phyloP scores from a whole-genome alignment of 2,888 invertebrate species.

The Cantharis rufa region DNA sequence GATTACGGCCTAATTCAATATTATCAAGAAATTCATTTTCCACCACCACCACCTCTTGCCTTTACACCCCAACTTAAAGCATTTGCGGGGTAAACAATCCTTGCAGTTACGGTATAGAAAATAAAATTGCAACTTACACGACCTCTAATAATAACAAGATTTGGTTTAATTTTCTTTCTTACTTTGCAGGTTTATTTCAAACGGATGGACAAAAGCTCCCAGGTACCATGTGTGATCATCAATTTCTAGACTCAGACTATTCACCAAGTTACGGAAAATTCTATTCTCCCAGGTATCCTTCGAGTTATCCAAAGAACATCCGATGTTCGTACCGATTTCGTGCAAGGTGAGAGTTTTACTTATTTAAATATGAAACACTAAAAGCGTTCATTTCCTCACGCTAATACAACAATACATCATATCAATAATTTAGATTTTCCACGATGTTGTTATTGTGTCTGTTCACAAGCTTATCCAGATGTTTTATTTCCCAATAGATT shows the following conservation, averaged over 20 bases:
- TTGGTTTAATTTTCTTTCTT: background rate
- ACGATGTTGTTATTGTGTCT: slow-evolving; percentile 12
- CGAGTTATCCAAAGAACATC: slow-evolving; percentile 90
- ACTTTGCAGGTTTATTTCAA: slow-evolving; percentile 74
- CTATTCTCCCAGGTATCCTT: slow-evolving; percentile 94
- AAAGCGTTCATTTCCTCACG: slow-evolving; percentile 6
- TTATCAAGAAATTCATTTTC: slow-evolving; percentile 12
- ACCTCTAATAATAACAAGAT: background rate
- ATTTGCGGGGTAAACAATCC: slow-evolving; percentile 1
- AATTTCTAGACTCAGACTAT: slow-evolving; percentile 76
- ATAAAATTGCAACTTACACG: background rate
- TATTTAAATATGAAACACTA: slow-evolving; percentile 17
- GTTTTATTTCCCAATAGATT: slow-evolving; percentile 19
- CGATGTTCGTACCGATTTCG: slow-evolving; percentile 88
- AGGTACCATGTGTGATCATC: slow-evolving; percentile 83
- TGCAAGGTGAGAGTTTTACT: slow-evolving; percentile 71
- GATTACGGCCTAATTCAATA: slow-evolving; percentile 11
- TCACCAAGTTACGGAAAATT: slow-evolving; percentile 75
- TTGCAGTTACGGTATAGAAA: background rate
- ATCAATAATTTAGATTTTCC: slow-evolving; percentile 13
- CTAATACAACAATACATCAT: slow-evolving; percentile 3
- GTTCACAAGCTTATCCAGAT: slow-evolving; percentile 10
- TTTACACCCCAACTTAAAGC: background rate
- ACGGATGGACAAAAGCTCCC: slow-evolving; percentile 78
- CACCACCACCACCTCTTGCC: background rate